Conservation (phyloP, 2,113 vertebrate genomes). For the Taxidea taxus region DNA sequence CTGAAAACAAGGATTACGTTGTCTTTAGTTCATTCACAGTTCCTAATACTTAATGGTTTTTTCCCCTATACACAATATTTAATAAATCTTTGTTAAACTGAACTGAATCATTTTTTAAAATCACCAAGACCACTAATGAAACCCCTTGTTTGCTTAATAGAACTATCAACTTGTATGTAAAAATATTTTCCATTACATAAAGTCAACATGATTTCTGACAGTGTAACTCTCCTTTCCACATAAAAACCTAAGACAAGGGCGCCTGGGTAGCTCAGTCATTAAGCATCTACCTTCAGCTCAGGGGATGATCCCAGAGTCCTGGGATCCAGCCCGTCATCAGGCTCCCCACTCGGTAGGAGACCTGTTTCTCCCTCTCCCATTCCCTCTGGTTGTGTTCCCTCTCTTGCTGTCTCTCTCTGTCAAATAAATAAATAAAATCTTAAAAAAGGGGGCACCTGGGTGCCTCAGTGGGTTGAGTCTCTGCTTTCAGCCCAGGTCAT, state of each 20-base stretch:
- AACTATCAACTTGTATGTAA: constrained; percentile 6
- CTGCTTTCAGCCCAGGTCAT: too few species aligned
- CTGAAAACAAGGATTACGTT: constrained; percentile 3
- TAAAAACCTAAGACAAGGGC: neutral
- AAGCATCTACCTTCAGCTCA: too few species aligned
- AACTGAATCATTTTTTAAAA: constrained; percentile 18
- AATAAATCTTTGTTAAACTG: neutral
- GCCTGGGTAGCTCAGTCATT: too few species aligned
- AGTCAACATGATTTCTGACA: neutral
- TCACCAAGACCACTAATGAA: constrained; percentile 6
- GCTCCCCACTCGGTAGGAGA: too few species aligned
- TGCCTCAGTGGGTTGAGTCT: too few species aligned
- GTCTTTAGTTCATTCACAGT: neutral
- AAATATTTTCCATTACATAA: neutral
- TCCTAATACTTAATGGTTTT: neutral
- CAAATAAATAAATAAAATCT: too few species aligned
- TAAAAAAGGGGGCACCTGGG: too few species aligned
- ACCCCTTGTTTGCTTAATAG: neutral
- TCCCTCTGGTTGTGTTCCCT: too few species aligned
- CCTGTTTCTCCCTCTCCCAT: too few species aligned
- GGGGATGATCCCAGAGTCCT: too few species aligned
- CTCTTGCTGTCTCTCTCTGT: too few species aligned
- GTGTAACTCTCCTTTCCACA: constrained; percentile 4
- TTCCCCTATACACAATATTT: neutral
- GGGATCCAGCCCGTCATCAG: too few species aligned